Base-by-base conservation (phyloP, 2,888 invertebrate genomes). In the Trachelus tabidus region DNA sequence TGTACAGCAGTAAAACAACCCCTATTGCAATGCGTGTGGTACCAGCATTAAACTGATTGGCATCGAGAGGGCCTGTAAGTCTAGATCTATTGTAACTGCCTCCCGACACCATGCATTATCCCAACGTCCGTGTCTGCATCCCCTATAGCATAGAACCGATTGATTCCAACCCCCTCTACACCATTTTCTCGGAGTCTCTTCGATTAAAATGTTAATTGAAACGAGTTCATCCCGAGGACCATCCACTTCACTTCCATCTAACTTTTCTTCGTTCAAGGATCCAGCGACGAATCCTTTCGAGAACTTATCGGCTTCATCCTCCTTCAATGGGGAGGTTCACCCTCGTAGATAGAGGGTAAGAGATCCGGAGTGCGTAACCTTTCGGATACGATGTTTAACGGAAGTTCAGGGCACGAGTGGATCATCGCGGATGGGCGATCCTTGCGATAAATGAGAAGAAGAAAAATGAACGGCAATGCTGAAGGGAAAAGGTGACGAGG, bases 401-500 rank as follows among this genome's bases (percentile, higher is more conserved):
- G 56, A 56, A 56, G 56, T 56, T 56, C 23, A 23, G 56, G 23
- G 9, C 3, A 6, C 56, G 56, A 56, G 56, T 56, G 56, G 56
- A 56, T 56, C 56, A 56, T 56, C 56, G 56, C 56, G 23, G 23
- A 56, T 23, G 56, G 23, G 23, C 56, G 56, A 56, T 56, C 56
- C 56, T 56, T 56, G 23, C 56, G 79, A 73, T 31, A 68, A 68
- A 40, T 30, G 73, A 33, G 34, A 35, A 31, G 68, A 71, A 31
- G n/a, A 23, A 12, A 74, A 34, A 56, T 12, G 68, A 79, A 79
- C 79, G 79, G 76, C 77, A 76, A 77, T 74, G 78, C 74, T 76
- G 74, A 80, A 80, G 81, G 82, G 83, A 85, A 87, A 87, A 23
- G 23, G 87, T 85, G 84, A 86, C 82, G 86, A 87, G 82, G 82